Evolutionary conservation across 53 echinoderm and acorn worm species (phyloP).

Genomic region (Apostichopus leukothele): DNA sequence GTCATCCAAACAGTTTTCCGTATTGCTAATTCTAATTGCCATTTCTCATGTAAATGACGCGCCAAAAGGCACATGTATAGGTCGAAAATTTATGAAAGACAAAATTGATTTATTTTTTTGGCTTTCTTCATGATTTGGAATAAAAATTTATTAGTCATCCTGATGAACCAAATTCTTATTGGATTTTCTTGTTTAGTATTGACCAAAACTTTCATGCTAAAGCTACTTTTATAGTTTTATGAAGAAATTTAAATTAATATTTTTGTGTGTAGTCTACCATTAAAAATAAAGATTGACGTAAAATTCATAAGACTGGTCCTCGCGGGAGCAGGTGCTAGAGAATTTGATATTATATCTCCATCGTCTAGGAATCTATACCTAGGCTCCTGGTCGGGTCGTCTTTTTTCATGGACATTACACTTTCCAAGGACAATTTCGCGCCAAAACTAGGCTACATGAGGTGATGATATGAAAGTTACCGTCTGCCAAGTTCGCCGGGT

Average conservation of each 20-base stretch:
- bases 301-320: neutral
- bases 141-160: no score
- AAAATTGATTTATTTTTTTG: no score
- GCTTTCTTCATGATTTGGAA: no score
- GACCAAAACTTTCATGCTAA: no score
- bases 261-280: constrained; percentile 13
- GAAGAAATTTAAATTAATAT: neutral
- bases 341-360: constrained; percentile 14
- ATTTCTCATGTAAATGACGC: no score
- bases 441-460: neutral
- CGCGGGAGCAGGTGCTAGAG: constrained; percentile 18
- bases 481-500: neutral
- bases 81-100: no score
- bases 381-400: neutral
- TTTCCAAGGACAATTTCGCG: neutral
- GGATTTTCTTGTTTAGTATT: no score
- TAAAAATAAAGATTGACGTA: constrained; percentile 17
- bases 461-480: neutral
- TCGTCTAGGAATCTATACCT: neutral
- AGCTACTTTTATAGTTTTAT: no score
- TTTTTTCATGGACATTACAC: neutral
- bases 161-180: no score
- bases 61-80: no score
- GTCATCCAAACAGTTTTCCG: no score
- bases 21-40: no score